Percentiles rank a stretch among this genome's conserved stretches.
These are phyloP conservation scores for Acanthisitta chloris DNA, from an alignment of 2,113 vertebrate genomes.

Conservation along the genomic window DNA sequence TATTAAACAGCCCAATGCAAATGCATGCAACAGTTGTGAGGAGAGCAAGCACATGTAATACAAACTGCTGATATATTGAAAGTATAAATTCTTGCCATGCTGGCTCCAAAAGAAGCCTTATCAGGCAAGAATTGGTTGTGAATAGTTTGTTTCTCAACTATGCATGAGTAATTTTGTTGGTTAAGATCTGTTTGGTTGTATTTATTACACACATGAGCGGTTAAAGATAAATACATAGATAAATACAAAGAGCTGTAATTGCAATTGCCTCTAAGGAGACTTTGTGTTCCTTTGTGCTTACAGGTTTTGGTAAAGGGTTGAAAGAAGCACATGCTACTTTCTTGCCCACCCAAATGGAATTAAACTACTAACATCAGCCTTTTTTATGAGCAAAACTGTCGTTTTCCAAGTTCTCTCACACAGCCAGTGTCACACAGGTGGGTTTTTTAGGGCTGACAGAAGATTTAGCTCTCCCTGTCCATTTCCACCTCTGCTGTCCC, in stretches of 20 bases:
- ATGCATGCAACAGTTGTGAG: fast-evolving
- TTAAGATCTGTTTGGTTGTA: background rate
- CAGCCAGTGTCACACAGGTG: fast-evolving
- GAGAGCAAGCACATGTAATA: background rate
- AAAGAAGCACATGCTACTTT: fast-evolving
- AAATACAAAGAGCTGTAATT: background rate
- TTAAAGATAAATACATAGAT: fast-evolving
- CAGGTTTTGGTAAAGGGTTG: fast-evolving
- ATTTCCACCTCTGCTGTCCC: background rate
- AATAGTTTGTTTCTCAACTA: background rate
- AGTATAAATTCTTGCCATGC: background rate
- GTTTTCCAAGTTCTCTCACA: fast-evolving
- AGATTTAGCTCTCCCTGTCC: background rate
- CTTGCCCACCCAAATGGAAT: fast-evolving
- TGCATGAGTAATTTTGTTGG: background rate
- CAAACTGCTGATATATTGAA: background rate
- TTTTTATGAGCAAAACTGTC: fast-evolving
- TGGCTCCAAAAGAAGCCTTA: background rate
- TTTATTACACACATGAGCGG: background rate
- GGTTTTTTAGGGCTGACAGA: background rate
- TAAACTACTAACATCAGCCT: fast-evolving
- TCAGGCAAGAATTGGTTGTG: background rate
- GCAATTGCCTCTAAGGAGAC: fast-evolving
- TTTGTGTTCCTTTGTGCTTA: fast-evolving
- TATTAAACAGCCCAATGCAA: background rate